A percentile compares a stretch with the other conserved stretches of the same genome.
Conservation (phyloP, 2,797 vertebrate genomes). For the Poliocrania exsul region DNA sequence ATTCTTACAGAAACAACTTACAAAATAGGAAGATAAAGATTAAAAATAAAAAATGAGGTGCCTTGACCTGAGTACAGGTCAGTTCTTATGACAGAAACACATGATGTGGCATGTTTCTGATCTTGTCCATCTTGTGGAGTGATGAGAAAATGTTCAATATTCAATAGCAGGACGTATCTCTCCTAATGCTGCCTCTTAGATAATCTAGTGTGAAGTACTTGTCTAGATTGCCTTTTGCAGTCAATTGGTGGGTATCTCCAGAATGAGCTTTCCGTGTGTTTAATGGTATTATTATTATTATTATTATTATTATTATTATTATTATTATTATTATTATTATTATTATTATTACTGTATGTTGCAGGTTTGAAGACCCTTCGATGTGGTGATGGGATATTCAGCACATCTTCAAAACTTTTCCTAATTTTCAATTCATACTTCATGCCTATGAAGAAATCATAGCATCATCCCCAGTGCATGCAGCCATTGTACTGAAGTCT, state of each 20-base stretch:
- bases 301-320: no score
- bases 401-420: conserved; percentile 54
- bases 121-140: not conserved
- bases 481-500: conserved; percentile 63
- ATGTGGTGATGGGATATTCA: conserved; percentile 87
- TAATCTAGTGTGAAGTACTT: not conserved
- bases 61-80: not conserved
- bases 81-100: not conserved
- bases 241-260: not conserved
- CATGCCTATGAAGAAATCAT: conserved; percentile 62
- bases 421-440: conserved; percentile 66
- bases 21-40: not conserved
- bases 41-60: not conserved
- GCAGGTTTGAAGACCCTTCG: conserved; percentile 91
- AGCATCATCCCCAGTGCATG: conserved; percentile 73
- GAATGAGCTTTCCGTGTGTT: not conserved
- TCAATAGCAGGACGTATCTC: not conserved
- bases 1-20: not conserved
- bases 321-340: not conserved
- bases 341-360: conserved; percentile 48
- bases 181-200: not conserved
- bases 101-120: not conserved
- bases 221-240: not conserved
- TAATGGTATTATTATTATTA: no score
- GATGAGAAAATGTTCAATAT: not conserved